Evolutionary conservation across 2,888 invertebrate genomes (phyloP).

Genomic region (Geotrupes spiniger): DNA sequence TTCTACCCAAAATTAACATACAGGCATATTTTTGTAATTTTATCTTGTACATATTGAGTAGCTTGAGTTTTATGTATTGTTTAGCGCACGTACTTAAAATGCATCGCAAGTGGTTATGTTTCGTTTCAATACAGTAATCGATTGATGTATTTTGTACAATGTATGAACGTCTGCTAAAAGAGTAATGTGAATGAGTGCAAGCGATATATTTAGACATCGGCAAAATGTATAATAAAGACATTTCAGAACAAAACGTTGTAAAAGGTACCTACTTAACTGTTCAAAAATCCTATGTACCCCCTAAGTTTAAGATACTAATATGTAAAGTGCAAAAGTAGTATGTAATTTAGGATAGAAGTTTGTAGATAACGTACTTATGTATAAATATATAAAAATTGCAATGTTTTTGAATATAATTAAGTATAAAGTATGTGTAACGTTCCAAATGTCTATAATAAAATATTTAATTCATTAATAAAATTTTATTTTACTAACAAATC

Average conservation of each 20-base stretch:
- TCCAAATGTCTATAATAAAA: slow-evolving; percentile 41
- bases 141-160: neutral
- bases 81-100: slow-evolving; percentile 4
- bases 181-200: neutral
- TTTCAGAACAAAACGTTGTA: too few relatives aligned
- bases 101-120: neutral
- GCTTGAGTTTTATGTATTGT: slow-evolving; percentile 1
- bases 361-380: slow-evolving; percentile 46
- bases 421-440: slow-evolving; percentile 43
- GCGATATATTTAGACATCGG: neutral
- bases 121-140: slow-evolving; percentile 1
- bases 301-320: slow-evolving; percentile 6
- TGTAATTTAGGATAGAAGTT: slow-evolving; percentile 26
- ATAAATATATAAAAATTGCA: slow-evolving; percentile 37
- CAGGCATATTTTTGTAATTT: slow-evolving; percentile 19
- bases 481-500: neutral
- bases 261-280: neutral
- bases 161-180: neutral
- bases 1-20: slow-evolving; percentile 10
- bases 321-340: slow-evolving; percentile 27
- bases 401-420: slow-evolving; percentile 40
- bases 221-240: too few relatives aligned
- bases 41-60: slow-evolving; percentile 9
- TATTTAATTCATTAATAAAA: slow-evolving; percentile 26
- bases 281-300: neutral